Base-by-base conservation (phyloP, 2,888 invertebrate species). In the Clistopyga incitator region DNA sequence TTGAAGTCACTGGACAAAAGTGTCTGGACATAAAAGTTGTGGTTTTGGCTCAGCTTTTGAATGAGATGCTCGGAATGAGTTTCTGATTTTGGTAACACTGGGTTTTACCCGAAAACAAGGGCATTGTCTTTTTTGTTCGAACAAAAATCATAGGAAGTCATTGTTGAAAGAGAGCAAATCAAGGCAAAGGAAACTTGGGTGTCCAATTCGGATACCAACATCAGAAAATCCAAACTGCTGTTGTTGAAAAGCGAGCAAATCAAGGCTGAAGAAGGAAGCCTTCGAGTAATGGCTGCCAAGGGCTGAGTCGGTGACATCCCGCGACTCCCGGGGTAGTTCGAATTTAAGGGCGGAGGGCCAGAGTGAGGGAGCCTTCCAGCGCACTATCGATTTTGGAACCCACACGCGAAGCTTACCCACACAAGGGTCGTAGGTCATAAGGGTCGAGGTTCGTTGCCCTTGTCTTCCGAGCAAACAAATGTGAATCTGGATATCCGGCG, bases 231-330 rank as follows among this genome's bases (percentile, higher is more conserved):
- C 23, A n/a, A 45, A 15, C 50, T 15, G 50, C 15, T 10, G 25
- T 1, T n/a, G 45, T 25, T 6, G 42, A 10, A 52, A 71, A 4
- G 20, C 18, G 54, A 6, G 29, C 25, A 23, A 25, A 25, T 25
- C 18, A 59, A 45, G 59, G 42, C 6, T 23, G 20, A 56, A 11
- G 10, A 70, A 61, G 15, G n/a, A 81, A 85, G 87, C 84, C 81
- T 87, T 71, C 86, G 84, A 86, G 85, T 56, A 77, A 87, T 87
- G 87, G 87, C 88, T 87, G 85, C 86, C 85, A 83, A 82, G 86
- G 86, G 83, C 85, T 84, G 86, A 87, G 89, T 88, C 88, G 87
- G 89, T 88, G 88, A 89, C 87, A 89, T 79, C 79, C 79, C 29
- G 59, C 59, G 56, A 67, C 56, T 52, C 8, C 38, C 45, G 78